Base-by-base conservation (phyloP, 2,888 invertebrate species). In the Amphimallon solstitiale region DNA sequence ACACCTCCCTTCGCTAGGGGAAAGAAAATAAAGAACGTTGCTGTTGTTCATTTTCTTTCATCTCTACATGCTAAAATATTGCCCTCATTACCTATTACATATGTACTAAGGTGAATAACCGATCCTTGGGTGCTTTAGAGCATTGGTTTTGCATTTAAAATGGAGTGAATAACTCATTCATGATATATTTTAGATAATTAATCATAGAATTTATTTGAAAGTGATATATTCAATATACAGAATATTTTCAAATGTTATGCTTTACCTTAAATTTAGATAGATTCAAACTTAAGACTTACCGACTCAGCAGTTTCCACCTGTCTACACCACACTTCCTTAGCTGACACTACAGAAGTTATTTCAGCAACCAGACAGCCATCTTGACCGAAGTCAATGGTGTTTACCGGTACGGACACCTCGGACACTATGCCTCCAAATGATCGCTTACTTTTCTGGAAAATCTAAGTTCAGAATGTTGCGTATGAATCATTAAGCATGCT, bases 301-400 rank as follows among this genome's bases (percentile, higher is more conserved):
- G 80, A 82, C 71, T 85, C 85, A 2, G 82, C 73, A 0, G 85
- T 84, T 1, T 83, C 84, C 7, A 83, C 77, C 4, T 88, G 81
- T 21, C 85, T 77, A 19, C 84, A 83, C 85, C 86, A 87, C 19
- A 88, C 80, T 63, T 86, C 85, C 3, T 79, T 80, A 0, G 84
- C 82, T 1, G 82, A 83, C 4, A 78, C 75, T 0, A 84, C 82
- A 29, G 78, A 79, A 0, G 84, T 84, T 1, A 86, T 78, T 63
- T 79, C 78, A 0, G 84, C 83, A 6, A 79, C 75, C 75, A 85
- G 81, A 77, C 80, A 82, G 6, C 79, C 78, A 1, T 80, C 77
- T 2, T 80, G 80, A 3, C 80, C 67, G 56, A 81, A 78, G 10
- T 75, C 71, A n/a, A 81, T 74, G 1, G 77, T 80, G 61, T 80